Base-by-base conservation (phyloP, 2,888 invertebrate species). In the Agrochola macilenta region DNA sequence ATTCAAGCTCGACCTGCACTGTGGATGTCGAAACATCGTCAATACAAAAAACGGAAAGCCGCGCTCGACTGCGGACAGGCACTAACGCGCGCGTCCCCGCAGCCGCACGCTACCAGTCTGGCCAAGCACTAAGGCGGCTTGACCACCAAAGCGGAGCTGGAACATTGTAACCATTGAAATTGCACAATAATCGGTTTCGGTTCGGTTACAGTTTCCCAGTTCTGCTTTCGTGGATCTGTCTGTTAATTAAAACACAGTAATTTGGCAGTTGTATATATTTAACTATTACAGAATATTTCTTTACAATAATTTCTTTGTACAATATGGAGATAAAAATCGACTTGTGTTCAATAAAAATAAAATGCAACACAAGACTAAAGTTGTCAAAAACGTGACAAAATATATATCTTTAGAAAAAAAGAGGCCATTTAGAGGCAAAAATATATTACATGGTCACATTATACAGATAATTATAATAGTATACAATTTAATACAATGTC, bases 201-300 rank as follows among this genome's bases (percentile, higher is more conserved):
- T 35, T 35, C 35, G 35, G 35, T 35, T 35, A 35, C 35, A 35
- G 4, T 35, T 35, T 35, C 35, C 35, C 35, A 4, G 3, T 35
- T 35, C 35, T 35, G 35, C 4, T 35, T 35, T 35, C 35, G 35
- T 4, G 35, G 35, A 35, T 35, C 49, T 14, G 17, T 52, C 20
- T 20, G 52, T 52, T 17, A 5, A 60, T 30, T 86, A 49, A 84
- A 87, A 87, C 82, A 82, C 74, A 79, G 35, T 75, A 30, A 69
- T 91, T 93, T 93, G 95, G 96, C 96, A 96, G 96, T 96, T 95
- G 95, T 96, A 95, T 95, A 95, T 94, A 94, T 94, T 95, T 94
- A 93, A 94, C 93, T 95, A 94, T 93, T 95, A 93, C 93, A 93
- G 93, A 93, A 94, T 94, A 94, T 91, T 92, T 93, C 92, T 94